Evolutionary conservation across 1,140 invertebrate genomes (phyloP).

Genomic region (Probaryconus sp.): DNA sequence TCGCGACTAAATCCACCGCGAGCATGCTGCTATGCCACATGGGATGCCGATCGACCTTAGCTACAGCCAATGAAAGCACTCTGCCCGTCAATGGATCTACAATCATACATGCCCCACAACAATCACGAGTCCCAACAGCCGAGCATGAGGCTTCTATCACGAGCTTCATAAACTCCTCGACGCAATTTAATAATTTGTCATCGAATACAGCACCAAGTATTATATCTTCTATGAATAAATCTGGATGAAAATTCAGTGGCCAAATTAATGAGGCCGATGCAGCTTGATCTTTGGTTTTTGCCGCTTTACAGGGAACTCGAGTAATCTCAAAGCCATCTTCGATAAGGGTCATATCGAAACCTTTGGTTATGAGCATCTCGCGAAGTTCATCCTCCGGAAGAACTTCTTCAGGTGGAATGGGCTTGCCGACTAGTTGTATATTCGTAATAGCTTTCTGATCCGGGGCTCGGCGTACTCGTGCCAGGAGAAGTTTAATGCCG

Average conservation of each 20-base stretch:
- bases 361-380: conserved; percentile 75
- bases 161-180: conserved; percentile 82
- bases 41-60: conserved; percentile 82
- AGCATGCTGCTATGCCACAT: conserved; percentile 92
- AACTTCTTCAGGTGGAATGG: conserved; percentile 37
- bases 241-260: conserved; percentile 92
- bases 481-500: conserved; percentile 81
- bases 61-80: conserved; percentile 83
- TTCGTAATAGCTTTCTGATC: conserved; percentile 45
- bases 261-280: conserved; percentile 83
- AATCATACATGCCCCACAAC: conserved; percentile 80
- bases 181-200: conserved; percentile 78
- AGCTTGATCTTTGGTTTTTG: conserved; percentile 85
- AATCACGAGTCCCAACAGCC: conserved; percentile 64
- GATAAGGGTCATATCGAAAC: conserved; percentile 78
- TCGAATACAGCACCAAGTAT: conserved; percentile 82
- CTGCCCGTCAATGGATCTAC: conserved; percentile 82
- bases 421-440: conserved; percentile 4
- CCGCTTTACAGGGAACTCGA: conserved; percentile 81
- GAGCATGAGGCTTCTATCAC: conserved; percentile 80
- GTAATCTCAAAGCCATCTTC: conserved; percentile 78
- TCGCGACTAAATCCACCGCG: conserved; percentile 90
- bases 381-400: conserved; percentile 71
- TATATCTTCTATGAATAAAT: conserved; percentile 84
- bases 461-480: conserved; percentile 48